Conservation (phyloP, 2,113 vertebrate genomes). For the Leucoraja erinaceus region DNA sequence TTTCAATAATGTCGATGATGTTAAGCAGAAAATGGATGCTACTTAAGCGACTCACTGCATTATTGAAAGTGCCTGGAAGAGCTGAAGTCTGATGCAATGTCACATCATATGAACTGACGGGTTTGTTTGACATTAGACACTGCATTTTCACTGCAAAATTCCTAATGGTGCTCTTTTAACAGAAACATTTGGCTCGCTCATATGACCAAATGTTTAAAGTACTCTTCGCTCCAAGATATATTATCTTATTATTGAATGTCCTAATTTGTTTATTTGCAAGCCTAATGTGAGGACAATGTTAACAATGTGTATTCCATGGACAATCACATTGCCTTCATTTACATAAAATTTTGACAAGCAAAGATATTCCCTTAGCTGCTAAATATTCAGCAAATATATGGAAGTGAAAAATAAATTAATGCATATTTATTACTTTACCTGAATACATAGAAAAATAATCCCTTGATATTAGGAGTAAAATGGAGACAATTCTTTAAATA, state of each 20-base stretch:
- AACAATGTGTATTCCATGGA: neutral
- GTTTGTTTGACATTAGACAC: neutral
- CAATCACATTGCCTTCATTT: neutral
- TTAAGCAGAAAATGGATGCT: neutral
- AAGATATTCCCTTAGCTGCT: slow-evolving; percentile 27
- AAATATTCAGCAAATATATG: slow-evolving; percentile 22
- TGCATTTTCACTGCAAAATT: neutral
- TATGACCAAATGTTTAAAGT: slow-evolving; percentile 25
- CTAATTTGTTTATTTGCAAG: neutral
- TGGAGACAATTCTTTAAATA: slow-evolving; percentile 1
- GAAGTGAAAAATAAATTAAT: slow-evolving; percentile 30
- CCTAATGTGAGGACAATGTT: neutral
- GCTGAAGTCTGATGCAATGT: slow-evolving; percentile 4
- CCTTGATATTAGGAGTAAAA: slow-evolving; percentile 18
- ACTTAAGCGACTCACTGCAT: neutral
- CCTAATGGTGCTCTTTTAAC: neutral
- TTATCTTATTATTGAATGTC: neutral
- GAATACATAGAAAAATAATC: neutral
- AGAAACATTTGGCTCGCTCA: neutral
- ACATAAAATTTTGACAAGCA: neutral
- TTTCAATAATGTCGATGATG: neutral
- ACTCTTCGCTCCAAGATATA: neutral
- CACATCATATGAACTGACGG: neutral
- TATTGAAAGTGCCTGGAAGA: neutral
- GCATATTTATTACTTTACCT: slow-evolving; percentile 14